Conservation (phyloP, 2,888 invertebrate genomes). For the Strigamia maritima region DNA sequence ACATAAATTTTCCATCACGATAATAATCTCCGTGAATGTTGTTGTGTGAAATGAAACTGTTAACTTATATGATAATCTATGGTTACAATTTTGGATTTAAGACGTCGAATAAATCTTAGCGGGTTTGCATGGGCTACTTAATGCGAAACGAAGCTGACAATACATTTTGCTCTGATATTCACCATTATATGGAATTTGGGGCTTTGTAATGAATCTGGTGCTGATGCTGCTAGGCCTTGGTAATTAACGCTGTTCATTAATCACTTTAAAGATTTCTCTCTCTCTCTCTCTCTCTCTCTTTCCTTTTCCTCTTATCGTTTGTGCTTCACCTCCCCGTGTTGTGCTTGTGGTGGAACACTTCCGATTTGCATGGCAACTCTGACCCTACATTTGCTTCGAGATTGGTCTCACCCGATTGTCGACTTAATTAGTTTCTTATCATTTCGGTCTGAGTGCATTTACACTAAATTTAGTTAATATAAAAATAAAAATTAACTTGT, state of each 20-base stretch:
- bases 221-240: background rate
- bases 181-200: background rate
- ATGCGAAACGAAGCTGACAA: background rate
- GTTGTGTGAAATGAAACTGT: background rate
- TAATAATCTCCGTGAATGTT: background rate
- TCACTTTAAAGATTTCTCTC: background rate
- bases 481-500: background rate
- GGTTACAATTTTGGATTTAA: background rate
- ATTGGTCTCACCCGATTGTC: background rate
- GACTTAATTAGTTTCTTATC: background rate
- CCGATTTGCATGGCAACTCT: constrained; percentile 8
- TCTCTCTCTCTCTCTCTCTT: background rate
- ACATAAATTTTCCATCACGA: background rate
- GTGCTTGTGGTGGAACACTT: background rate
- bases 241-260: constrained; percentile 10
- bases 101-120: background rate
- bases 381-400: background rate
- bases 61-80: background rate
- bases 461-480: background rate
- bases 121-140: background rate
- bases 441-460: background rate
- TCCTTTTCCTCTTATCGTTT: background rate
- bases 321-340: background rate
- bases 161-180: constrained; percentile 10
- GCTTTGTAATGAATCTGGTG: background rate